Evolutionary conservation across 2,113 vertebrate genomes (phyloP), one percentile per base, ranked within the genome.

Genomic region (Phrynosoma blainvillii): DNA sequence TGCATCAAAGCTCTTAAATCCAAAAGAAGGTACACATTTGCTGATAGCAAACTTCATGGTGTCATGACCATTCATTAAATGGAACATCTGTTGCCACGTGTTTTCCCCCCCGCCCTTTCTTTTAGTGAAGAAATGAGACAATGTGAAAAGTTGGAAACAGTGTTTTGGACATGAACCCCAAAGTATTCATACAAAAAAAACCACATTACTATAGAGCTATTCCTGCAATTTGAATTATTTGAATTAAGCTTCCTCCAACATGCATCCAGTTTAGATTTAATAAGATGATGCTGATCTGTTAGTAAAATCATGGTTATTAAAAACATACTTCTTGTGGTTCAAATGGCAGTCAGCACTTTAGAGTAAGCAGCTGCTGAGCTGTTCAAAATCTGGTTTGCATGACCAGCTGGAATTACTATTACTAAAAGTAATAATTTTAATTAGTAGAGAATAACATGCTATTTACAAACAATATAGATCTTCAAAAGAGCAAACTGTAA

Each of bases 181-280:
- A 27, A 89, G 88, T 47, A 47, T 21, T 62, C 18, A 52, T 89
- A 90, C 76, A 86, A 47, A 40, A 88, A 68, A 76, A 56, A 8
- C n/a, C n/a, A n/a, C 80, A 91, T 93, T 94, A 59, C 89, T 91
- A 77, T 59, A 11, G 65, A 78, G 27, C 13, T 90, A 75, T 83
- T 92, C 91, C 89, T 90, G 70, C 80, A 84, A 81, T 92, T 88
- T 87, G 88, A 91, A 94, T 89, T 84, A 91, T 96, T 93, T 27
- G 0, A 88, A 88, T 95, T 93, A 93, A 42, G 86, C 30, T 86
- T 94, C 84, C 84, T 92, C 88, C 30, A n/a, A 30, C 73, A 86
- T 66, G 89, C 65, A 92, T 91, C 90, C 91, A 92, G 79, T 89
- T 93, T 94, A 92, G 84, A 88, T 94, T 96, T 90, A 94, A 94